Evolutionary conservation across 37 sponge, comb jelly and placozoan species (phyloP).

Genomic region (Hexactinellida sp.): DNA sequence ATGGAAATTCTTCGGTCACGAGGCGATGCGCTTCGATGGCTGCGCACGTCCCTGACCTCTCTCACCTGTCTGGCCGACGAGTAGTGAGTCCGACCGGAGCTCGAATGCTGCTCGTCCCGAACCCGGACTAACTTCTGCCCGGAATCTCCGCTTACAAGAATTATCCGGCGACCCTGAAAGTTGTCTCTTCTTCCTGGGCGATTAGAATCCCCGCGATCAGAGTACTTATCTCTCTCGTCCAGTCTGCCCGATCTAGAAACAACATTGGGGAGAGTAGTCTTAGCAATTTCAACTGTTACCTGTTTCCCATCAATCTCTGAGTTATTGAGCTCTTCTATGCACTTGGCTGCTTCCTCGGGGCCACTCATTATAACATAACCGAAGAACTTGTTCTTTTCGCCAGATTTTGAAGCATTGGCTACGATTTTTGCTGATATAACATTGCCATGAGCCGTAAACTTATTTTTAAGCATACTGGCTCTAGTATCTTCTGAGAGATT

Average conservation of each 20-base stretch:
- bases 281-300: constrained; percentile 16
- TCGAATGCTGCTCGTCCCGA: not conserved
- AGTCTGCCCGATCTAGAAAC: not conserved
- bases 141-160: not conserved
- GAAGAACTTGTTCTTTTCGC: constrained; percentile 15
- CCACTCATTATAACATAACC: not conserved
- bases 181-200: not conserved
- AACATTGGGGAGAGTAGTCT: constrained; percentile 4
- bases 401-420: not conserved
- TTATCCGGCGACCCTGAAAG: not conserved
- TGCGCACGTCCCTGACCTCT: not conserved
- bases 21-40: not conserved
- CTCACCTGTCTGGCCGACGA: not conserved
- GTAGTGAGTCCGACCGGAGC: not conserved
- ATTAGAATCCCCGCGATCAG: not conserved
- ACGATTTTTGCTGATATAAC: not conserved
- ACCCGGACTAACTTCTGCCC: not conserved
- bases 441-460: not conserved
- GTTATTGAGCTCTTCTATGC: not conserved
- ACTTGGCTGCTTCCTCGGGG: not conserved
- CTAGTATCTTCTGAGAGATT: not conserved
- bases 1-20: not conserved
- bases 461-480: not conserved
- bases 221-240: not conserved
- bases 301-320: constrained; percentile 11